Percentiles rank a stretch among this genome's conserved stretches.
Conservation (phyloP, 2,888 invertebrate species). For the Nebria salina region DNA sequence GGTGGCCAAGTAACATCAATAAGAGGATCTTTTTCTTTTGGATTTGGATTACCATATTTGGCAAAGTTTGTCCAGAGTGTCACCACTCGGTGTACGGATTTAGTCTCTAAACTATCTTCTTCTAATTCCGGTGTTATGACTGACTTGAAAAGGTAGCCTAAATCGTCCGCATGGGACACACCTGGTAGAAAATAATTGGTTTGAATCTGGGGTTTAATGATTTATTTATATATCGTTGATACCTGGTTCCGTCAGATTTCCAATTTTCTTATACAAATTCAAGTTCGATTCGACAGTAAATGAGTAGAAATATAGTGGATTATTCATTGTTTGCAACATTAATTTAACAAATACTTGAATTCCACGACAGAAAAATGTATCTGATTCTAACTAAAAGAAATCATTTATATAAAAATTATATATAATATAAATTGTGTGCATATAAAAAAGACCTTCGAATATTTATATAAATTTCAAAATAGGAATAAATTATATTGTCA, state of each 20-base stretch:
- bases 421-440: too few species aligned
- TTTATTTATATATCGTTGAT: background rate
- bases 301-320: slow-evolving; percentile 52
- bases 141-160: slow-evolving; percentile 55
- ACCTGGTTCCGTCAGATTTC: slow-evolving; percentile 48
- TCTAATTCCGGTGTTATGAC: slow-evolving; percentile 29
- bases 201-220: slow-evolving; percentile 17
- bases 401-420: background rate
- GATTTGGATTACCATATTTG: slow-evolving; percentile 55
- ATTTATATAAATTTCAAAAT: too few species aligned
- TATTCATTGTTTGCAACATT: slow-evolving; percentile 43
- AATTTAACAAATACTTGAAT: slow-evolving; percentile 49
- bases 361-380: slow-evolving; percentile 50
- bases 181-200: slow-evolving; percentile 48
- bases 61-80: slow-evolving; percentile 59
- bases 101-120: slow-evolving; percentile 52
- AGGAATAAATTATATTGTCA: too few species aligned
- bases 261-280: slow-evolving; percentile 50
- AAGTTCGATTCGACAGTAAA: slow-evolving; percentile 50
- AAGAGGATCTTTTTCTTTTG: slow-evolving; percentile 49
- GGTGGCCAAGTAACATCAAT: slow-evolving; percentile 54
- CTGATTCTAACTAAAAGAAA: slow-evolving; percentile 44
- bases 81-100: slow-evolving; percentile 54
- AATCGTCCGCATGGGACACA: slow-evolving; percentile 57
- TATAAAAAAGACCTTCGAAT: too few species aligned